Conservation (phyloP, 2,113 vertebrate species). For the Tragelaphus scriptus region DNA sequence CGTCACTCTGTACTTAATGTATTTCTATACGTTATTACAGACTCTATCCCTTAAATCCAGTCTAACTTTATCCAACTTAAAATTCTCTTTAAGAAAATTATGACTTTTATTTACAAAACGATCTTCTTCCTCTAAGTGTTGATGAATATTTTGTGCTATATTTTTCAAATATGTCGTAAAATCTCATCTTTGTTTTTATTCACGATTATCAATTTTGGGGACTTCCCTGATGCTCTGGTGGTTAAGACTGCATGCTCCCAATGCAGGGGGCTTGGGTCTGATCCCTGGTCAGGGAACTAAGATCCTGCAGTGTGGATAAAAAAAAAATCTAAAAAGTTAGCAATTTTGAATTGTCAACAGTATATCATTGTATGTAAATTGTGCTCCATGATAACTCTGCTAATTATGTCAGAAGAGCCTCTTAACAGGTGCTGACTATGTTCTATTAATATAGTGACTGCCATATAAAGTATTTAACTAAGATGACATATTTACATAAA, state of each 20-base stretch:
- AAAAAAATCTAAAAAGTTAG: background rate
- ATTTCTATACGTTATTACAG: background rate
- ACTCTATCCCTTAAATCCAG: background rate
- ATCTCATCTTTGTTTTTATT: background rate
- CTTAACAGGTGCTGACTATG: background rate
- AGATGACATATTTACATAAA: conserved; percentile 9
- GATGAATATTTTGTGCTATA: background rate
- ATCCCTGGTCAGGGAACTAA: background rate
- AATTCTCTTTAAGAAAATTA: background rate
- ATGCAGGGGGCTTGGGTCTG: background rate
- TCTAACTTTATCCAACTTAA: background rate
- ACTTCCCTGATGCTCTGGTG: background rate
- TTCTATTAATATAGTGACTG: background rate
- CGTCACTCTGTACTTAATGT: background rate
- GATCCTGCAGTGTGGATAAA: background rate
- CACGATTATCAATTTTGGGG: background rate
- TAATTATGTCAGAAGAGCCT: background rate
- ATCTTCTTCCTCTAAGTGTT: background rate
- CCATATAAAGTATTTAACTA: background rate
- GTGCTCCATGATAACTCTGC: background rate
- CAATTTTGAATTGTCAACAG: background rate
- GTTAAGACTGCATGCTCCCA: background rate
- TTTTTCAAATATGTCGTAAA: background rate
- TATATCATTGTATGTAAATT: background rate
- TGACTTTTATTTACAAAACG: background rate